A percentile compares a stretch with the other conserved stretches of the same genome.
These are phyloP conservation scores for Acrossocheilus wenchowensis DNA, from an alignment of 2,797 vertebrate species.

Conservation along the genomic window DNA sequence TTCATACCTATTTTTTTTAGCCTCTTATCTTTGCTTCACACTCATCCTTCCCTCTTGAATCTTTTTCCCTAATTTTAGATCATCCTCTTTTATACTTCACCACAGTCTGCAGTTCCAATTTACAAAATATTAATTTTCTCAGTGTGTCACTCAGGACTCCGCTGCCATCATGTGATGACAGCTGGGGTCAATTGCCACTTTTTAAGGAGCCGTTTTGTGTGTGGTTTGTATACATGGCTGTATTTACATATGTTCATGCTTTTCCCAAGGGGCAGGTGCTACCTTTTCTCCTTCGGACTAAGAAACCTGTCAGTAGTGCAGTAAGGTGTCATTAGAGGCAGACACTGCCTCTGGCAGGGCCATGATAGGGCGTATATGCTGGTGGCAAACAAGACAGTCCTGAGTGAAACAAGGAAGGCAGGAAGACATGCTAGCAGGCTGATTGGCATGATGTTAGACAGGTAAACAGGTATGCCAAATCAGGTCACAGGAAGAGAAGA, in stretches of 20 bases:
- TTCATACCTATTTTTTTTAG: slow-evolving; percentile 16
- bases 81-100: not conserved
- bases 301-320: slow-evolving; percentile 53
- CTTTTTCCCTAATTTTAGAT: not conserved
- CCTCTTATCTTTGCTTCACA: slow-evolving; percentile 22
- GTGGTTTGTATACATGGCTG: slow-evolving; percentile 13
- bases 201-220: slow-evolving; percentile 10
- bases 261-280: slow-evolving; percentile 14
- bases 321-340: slow-evolving; percentile 56
- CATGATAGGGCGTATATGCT: slow-evolving; percentile 42
- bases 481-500: slow-evolving; percentile 62
- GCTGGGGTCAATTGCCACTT: not conserved
- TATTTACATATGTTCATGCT: slow-evolving; percentile 27
- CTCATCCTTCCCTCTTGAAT: slow-evolving; percentile 14
- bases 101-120: slow-evolving; percentile 8
- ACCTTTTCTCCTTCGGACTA: slow-evolving; percentile 20
- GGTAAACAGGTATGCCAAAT: slow-evolving; percentile 61
- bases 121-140: slow-evolving; percentile 4
- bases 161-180: not conserved
- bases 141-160: slow-evolving; percentile 10
- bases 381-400: slow-evolving; percentile 47
- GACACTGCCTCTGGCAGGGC: slow-evolving; percentile 48
- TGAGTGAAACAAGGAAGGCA: slow-evolving; percentile 55
- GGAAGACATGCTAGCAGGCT: slow-evolving; percentile 63
- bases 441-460: slow-evolving; percentile 60